A percentile compares a stretch with the other conserved stretches of the same genome.
Evolutionary conservation across 2,888 invertebrate species (phyloP).

Genomic region (Chrysomela aeneicollis): DNA sequence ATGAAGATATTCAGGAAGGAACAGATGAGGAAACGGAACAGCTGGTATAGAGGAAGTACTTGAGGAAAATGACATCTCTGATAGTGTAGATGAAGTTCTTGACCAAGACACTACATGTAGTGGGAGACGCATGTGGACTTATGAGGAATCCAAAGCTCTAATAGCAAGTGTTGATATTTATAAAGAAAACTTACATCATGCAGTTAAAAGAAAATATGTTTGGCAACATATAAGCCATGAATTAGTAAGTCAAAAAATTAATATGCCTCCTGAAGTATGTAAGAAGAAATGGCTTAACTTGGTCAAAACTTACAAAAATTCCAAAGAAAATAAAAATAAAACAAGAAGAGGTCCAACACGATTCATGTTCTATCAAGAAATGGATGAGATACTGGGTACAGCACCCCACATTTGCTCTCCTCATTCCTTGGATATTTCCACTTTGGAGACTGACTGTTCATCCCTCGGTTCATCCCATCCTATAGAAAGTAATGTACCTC

Average conservation of each 20-base stretch:
- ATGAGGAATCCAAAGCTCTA: constrained; percentile 10
- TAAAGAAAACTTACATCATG: constrained; percentile 13
- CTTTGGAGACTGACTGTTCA: constrained; percentile 16
- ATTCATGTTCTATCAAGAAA: constrained; percentile 15
- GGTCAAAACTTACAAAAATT: constrained; percentile 12
- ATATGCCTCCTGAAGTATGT: not conserved
- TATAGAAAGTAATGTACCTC: not conserved
- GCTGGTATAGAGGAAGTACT: constrained; percentile 1
- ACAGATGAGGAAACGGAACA: not conserved
- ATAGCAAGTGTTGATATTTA: constrained; percentile 11
- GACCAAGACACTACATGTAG: no score
- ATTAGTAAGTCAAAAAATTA: not conserved
- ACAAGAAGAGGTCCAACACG: constrained; percentile 9
- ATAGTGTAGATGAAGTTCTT: constrained; percentile 1
- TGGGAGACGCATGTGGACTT: constrained; percentile 13
- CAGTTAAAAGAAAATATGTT: constrained; percentile 12
- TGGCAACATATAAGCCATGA: constrained; percentile 11
- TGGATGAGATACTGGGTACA: constrained; percentile 14
- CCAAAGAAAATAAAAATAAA: constrained; percentile 13
- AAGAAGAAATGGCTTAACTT: constrained; percentile 1
- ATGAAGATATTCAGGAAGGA: constrained; percentile 8
- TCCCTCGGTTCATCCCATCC: constrained; percentile 16
- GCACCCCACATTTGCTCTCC: constrained; percentile 12
- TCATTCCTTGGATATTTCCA: constrained; percentile 14
- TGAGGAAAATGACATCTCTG: not conserved